Base-by-base conservation (phyloP, 2,113 vertebrate species). In the Caretta caretta region DNA sequence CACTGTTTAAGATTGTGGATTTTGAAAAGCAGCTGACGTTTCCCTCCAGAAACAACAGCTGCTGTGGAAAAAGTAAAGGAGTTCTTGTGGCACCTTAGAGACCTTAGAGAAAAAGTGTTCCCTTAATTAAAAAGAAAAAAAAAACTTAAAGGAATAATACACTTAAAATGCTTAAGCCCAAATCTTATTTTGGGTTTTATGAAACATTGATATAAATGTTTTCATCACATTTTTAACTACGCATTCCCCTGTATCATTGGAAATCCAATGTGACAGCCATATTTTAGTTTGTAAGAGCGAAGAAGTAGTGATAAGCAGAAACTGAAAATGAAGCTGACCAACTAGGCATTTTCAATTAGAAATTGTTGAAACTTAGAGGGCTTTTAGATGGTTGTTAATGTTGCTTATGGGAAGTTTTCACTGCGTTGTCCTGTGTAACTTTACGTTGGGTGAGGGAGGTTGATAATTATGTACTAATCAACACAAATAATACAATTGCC, bases 61-160 rank as follows among this genome's bases (percentile, higher is more conserved):
- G 4, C n/a, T 82, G 1, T 31, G 1, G 2, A 49, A 31, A 80
- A 2, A 22, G n/a, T n/a, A n/a, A n/a, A n/a, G n/a, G n/a, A n/a
- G n/a, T n/a, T n/a, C n/a, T n/a, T n/a, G n/a, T n/a, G n/a, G n/a
- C n/a, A n/a, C n/a, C n/a, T n/a, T n/a, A n/a, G n/a, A n/a, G n/a
- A n/a, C n/a, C n/a, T n/a, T n/a, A n/a, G n/a, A n/a, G 2, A 49
- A 31, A 80, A 2, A 22, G n/a, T n/a, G 7, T 17, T 82, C 87
- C 16, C 24, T 84, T 80, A 53, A 35, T 11, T 53, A 20, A 53
- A 53, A 53, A 53, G 19, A 19, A 53, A 19, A 51, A 11, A 72
- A 13, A 14, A 57, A 29, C 49, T 80, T 75, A 8, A 50, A 27
- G 59, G 38, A 48, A 56, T 93, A 69, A 87, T 10, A 16, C 29